Base-by-base conservation (phyloP, 2,113 vertebrate genomes). In the Carassius gibelio region DNA sequence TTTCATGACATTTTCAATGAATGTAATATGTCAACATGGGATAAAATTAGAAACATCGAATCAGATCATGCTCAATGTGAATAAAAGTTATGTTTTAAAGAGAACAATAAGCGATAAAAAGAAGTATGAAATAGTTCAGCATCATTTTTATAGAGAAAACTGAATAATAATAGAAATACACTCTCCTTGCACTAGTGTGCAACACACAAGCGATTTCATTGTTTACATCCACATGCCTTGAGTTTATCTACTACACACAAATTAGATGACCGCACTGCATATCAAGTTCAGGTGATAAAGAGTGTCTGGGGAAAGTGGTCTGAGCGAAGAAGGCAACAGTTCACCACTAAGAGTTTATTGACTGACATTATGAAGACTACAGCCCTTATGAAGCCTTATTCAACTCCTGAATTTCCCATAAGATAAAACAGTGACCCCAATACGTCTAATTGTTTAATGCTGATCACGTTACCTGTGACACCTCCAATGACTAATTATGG, bases 1-100 rank as follows among this genome's bases (percentile, higher is more conserved):
- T 61, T 64, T 66, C 62, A 34, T 68, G 42, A 68, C 79, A 68
- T 81, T 81, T 52, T 45, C 38, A 81, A 3, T 64, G 77, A 80
- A 80, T 38, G 30, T 14, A 36, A 61, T 21, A 76, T 36, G 30
- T 64, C 11, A 64, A 79, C 3, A 61, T 2, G 26, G 62, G 42
- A 81, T 48, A 50, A 48, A 68, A 19, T 81, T 30, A 68, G 79
- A 42, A 3, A 14, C 11, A 34, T 4, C 9, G 1, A 52, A 21
- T 15, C 62, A 66, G 62, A 48, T 68, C 23, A 13, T 23, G n/a
- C 55, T 45, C 38, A 5, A 1, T 64, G 14, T 45, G 59, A 80
- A 23, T 42, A 38, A 78, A n/a, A n/a, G 30, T 36, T 2, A 21
- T 3, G 26, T 7, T 77, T 57, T 19, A 30, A 57, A 21, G 17